These are phyloP conservation scores for Lampris incognitus DNA, from an alignment of 2,113 vertebrate genomes.

Conservation along the genomic window DNA sequence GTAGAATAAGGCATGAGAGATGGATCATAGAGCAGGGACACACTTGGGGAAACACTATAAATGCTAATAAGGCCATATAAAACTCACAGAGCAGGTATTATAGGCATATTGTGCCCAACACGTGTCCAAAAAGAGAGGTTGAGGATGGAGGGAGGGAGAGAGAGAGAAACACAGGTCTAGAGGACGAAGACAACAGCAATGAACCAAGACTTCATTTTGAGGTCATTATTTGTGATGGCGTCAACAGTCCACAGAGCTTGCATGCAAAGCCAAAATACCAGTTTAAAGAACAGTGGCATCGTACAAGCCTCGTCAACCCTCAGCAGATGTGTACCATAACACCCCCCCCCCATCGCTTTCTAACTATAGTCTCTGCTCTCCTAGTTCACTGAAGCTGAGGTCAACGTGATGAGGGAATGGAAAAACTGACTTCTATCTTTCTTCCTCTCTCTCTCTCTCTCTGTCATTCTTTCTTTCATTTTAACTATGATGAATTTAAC, in stretches of 20 bases:
- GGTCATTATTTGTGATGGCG: not conserved
- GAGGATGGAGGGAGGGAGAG: constrained; percentile 30
- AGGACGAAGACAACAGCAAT: not conserved
- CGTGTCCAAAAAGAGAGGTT: constrained; percentile 36
- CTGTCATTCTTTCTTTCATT: constrained; percentile 52
- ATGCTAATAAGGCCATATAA: constrained; percentile 61
- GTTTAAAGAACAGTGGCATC: not conserved
- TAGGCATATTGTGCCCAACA: constrained; percentile 45
- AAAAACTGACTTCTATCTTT: constrained; percentile 66
- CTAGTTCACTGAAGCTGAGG: constrained; percentile 68
- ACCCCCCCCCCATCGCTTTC: constrained; percentile 43
- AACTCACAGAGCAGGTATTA: constrained; percentile 54
- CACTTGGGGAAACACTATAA: constrained; percentile 58
- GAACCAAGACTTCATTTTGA: not conserved
- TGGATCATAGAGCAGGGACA: constrained; percentile 59
- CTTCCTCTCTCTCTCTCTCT: constrained; percentile 18
- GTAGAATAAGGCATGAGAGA: constrained; percentile 30
- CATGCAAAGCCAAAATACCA: not conserved
- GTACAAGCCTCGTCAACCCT: constrained; percentile 8
- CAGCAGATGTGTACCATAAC: constrained; percentile 50
- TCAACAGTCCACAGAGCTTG: not conserved
- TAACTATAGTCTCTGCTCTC: constrained; percentile 27
- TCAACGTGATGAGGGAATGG: constrained; percentile 75
- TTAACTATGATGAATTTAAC: constrained; percentile 75
- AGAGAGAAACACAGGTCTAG: not conserved